These are phyloP conservation scores for Triplophysa siluroides DNA, from an alignment of 2,113 vertebrate genomes.

Conservation along the genomic window DNA sequence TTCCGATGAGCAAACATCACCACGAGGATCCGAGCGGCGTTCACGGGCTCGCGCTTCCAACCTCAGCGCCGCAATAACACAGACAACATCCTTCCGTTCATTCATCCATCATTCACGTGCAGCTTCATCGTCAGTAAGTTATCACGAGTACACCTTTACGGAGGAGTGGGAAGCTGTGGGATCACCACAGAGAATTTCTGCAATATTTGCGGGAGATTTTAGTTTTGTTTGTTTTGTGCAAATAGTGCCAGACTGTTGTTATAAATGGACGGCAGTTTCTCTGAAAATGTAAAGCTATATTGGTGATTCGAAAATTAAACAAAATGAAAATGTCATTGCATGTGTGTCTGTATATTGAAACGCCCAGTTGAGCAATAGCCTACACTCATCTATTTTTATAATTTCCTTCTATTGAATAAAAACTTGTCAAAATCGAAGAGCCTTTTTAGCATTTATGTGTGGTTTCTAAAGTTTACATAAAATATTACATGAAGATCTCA, in stretches of 20 bases:
- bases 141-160: not conserved
- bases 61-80: conserved; percentile 76
- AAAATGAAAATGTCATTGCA: not conserved
- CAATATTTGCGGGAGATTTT: conserved; percentile 55
- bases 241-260: not conserved
- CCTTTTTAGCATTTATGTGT: not conserved
- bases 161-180: conserved; percentile 43
- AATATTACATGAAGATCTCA: conserved; percentile 10
- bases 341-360: conserved; percentile 30
- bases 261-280: conserved; percentile 6
- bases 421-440: conserved; percentile 40
- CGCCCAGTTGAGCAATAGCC: conserved; percentile 53
- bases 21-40: conserved; percentile 69
- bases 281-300: not conserved
- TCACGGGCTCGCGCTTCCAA: conserved; percentile 76
- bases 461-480: conserved; percentile 20
- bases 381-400: conserved; percentile 66
- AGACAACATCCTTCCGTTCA: not conserved
- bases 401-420: conserved; percentile 73
- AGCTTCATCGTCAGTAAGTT: conserved; percentile 31
- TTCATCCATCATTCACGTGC: not conserved
- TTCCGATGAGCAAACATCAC: conserved; percentile 72
- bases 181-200: conserved; percentile 51
- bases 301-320: not conserved
- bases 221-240: not conserved